These are phyloP conservation scores for Catharus ustulatus DNA, from an alignment of 2,797 vertebrate species.

Conservation along the genomic window DNA sequence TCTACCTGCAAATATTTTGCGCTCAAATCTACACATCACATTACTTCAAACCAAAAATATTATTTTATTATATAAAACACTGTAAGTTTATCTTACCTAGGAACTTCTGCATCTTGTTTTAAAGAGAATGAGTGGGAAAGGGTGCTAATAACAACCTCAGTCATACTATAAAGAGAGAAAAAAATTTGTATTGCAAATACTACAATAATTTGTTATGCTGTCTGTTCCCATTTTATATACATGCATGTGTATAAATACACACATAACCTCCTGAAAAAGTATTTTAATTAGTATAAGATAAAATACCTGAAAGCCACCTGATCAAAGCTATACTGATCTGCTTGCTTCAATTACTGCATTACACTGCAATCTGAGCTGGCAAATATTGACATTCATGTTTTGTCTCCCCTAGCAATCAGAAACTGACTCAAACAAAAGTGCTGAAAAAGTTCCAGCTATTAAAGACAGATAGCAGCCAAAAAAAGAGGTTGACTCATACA, in stretches of 20 bases:
- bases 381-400: constrained; percentile 55
- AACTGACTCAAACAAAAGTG: constrained; percentile 57
- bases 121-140: constrained; percentile 1
- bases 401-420: constrained; percentile 70
- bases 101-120: constrained; percentile 43
- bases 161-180: constrained; percentile 22
- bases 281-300: not conserved
- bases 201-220: not conserved
- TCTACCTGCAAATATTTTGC: not conserved
- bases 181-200: not conserved
- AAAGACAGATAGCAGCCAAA: not conserved
- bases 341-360: not conserved
- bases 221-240: not conserved
- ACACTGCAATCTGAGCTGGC: constrained; percentile 27
- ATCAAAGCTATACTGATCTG: not conserved
- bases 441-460: not conserved
- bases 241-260: fast-evolving
- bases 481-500: not conserved
- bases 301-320: not conserved
- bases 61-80: not conserved
- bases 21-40: not conserved
- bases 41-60: not conserved
- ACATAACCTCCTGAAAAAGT: not conserved
- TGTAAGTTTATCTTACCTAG: constrained; percentile 55
- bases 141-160: not conserved